Conservation (phyloP, 2,113 vertebrate genomes). For the Eonycteris spelaea region DNA sequence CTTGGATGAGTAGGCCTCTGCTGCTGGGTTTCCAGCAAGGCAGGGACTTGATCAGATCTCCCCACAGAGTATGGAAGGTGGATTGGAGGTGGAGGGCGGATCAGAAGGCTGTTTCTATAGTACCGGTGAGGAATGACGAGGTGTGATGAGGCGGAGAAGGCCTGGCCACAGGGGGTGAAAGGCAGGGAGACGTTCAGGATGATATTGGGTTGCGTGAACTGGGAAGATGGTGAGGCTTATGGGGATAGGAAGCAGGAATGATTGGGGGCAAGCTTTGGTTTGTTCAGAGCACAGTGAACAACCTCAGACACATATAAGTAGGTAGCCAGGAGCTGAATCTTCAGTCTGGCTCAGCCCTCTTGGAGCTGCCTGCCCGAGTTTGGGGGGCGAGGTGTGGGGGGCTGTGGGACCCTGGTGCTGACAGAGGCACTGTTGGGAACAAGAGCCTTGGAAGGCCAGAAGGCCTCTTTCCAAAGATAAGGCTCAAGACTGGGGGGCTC, state of each 20-base stretch:
- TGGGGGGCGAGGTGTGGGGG: accelerated
- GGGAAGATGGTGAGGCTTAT: accelerated
- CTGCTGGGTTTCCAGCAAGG: not conserved
- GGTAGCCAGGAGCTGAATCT: not conserved
- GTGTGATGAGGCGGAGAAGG: not conserved
- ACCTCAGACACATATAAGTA: not conserved
- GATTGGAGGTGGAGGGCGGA: not conserved
- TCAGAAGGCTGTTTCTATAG: not conserved
- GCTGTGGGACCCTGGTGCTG: too few species aligned
- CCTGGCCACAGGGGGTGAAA: not conserved
- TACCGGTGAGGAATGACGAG: not conserved
- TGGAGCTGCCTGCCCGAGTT: not conserved
- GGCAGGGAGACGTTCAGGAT: not conserved
- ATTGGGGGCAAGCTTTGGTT: not conserved
- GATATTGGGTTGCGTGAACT: not conserved
- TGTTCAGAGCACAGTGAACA: not conserved
- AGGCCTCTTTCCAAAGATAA: not conserved
- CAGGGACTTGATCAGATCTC: not conserved
- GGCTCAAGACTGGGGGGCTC: not conserved
- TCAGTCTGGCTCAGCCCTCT: not conserved
- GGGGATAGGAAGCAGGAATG: not conserved
- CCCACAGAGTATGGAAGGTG: not conserved
- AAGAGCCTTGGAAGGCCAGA: not conserved
- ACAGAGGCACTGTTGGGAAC: not conserved
- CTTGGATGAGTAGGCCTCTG: not conserved